Evolutionary conservation across 2,113 vertebrate species (phyloP).

Genomic region (Silurus glanis): DNA sequence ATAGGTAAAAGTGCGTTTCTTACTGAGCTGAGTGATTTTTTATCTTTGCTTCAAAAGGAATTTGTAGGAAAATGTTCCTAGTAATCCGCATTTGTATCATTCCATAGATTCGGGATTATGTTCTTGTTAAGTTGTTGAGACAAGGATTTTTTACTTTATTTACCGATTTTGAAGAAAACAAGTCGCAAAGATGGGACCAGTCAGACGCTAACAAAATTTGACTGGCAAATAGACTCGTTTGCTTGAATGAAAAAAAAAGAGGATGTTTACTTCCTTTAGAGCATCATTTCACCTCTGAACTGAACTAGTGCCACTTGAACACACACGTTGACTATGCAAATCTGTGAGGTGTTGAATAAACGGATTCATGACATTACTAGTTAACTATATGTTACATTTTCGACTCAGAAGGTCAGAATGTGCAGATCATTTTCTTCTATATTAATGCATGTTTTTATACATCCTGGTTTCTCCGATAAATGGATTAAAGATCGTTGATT

Average conservation of each 20-base stretch:
- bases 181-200: too few relatives aligned
- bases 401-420: neutral
- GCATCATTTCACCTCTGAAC: neutral
- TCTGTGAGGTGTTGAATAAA: neutral
- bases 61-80: too few relatives aligned
- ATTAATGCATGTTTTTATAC: neutral
- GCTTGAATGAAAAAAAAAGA: neutral
- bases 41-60: too few relatives aligned
- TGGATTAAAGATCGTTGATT: neutral
- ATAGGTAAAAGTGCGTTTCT: too few relatives aligned
- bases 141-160: too few relatives aligned
- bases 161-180: too few relatives aligned
- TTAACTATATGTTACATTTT: neutral
- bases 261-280: neutral
- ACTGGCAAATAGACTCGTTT: neutral
- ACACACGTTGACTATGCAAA: neutral
- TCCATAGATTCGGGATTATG: too few relatives aligned
- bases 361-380: neutral
- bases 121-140: too few relatives aligned
- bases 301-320: neutral
- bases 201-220: neutral
- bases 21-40: too few relatives aligned
- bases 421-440: neutral
- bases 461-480: neutral
- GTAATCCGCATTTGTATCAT: too few relatives aligned